Percentiles rank a stretch among this genome's conserved stretches.
Evolutionary conservation across 2,888 invertebrate genomes (phyloP).

Genomic region (Nasonovia ribisnigri): DNA sequence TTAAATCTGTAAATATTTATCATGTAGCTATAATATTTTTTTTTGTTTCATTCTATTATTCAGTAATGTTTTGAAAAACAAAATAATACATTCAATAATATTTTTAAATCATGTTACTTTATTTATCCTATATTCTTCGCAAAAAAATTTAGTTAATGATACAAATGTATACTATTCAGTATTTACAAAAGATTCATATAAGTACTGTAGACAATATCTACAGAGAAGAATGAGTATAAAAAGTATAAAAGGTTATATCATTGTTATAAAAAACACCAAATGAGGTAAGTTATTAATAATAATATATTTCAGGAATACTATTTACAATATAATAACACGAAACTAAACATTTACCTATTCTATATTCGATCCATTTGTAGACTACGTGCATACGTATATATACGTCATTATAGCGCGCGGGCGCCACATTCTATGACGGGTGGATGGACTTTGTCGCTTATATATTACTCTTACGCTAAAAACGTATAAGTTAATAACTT

Average conservation of each 20-base stretch:
- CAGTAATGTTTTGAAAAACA: slow-evolving; percentile 18
- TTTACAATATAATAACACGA: slow-evolving; percentile 11
- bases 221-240: slow-evolving; percentile 28
- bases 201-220: slow-evolving; percentile 14
- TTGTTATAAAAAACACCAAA: slow-evolving; percentile 4
- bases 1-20: slow-evolving; percentile 24
- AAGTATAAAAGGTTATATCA: slow-evolving; percentile 8
- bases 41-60: slow-evolving; percentile 30
- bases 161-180: slow-evolving; percentile 32
- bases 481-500: background rate
- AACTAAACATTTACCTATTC: slow-evolving; percentile 29
- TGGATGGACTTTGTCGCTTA: slow-evolving; percentile 19
- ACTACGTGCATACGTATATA: background rate
- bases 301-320: slow-evolving; percentile 12
- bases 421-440: slow-evolving; percentile 10
- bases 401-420: slow-evolving; percentile 20
- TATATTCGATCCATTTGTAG: background rate
- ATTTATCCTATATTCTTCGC: slow-evolving; percentile 1
- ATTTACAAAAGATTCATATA: background rate
- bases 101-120: slow-evolving; percentile 24
- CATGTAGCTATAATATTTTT: background rate
- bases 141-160: slow-evolving; percentile 33
- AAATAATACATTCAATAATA: slow-evolving; percentile 19
- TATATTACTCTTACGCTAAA: slow-evolving; percentile 8
- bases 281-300: slow-evolving; percentile 23